Percentiles rank a stretch among this genome's conserved stretches.
These are phyloP conservation scores for Plecotus auritus DNA, from an alignment of 2,113 vertebrate genomes.

Conservation along the genomic window DNA sequence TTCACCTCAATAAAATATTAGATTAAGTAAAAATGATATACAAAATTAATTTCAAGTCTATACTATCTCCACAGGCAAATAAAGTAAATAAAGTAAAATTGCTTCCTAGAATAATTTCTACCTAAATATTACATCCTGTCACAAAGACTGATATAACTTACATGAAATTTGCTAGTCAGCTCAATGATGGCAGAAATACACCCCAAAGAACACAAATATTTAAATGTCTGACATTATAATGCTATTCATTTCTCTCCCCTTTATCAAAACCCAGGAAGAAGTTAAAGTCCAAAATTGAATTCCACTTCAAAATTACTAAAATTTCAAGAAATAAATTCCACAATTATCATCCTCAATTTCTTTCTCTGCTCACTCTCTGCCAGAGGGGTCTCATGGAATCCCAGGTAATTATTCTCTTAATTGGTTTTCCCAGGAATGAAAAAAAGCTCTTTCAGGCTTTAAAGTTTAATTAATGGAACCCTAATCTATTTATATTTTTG, in stretches of 20 bases:
- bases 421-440: not conserved
- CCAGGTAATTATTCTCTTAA: not conserved
- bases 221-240: not conserved
- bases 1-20: conserved; percentile 48
- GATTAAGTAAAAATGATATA: conserved; percentile 28
- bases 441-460: not conserved
- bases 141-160: not conserved
- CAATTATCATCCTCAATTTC: not conserved
- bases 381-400: not conserved
- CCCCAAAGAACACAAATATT: not conserved
- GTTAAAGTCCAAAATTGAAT: not conserved
- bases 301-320: conserved; percentile 10
- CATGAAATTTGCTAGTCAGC: not conserved
- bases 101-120: not conserved
- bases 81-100: conserved; percentile 14
- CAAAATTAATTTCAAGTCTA: conserved; percentile 21
- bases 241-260: not conserved
- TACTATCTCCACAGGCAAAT: not conserved
- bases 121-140: not conserved
- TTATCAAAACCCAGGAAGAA: not conserved
- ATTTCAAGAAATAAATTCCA: not conserved
- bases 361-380: not conserved
- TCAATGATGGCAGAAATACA: not conserved
- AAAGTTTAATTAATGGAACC: not conserved
- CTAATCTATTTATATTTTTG: not conserved